A percentile compares a stretch with the other conserved stretches of the same genome.
Conservation (phyloP, 2,797 vertebrate species). For the Heliangelus exortis region DNA sequence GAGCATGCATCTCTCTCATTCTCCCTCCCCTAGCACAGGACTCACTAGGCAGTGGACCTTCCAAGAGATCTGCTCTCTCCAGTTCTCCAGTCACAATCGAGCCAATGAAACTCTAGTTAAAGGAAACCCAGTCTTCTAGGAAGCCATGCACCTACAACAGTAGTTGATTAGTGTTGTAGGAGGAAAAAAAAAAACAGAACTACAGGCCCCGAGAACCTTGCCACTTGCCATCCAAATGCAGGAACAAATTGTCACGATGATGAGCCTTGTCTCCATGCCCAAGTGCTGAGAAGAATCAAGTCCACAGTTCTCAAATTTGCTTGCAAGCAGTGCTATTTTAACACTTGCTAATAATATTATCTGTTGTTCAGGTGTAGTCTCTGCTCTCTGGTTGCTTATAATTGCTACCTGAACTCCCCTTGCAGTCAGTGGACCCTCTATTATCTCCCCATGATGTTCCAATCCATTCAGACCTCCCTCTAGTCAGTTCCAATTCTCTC, state of each 20-base stretch:
- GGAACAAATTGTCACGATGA: neutral
- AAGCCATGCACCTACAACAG: neutral
- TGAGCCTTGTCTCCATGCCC: neutral
- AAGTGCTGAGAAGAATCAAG: neutral
- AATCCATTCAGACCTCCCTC: constrained; percentile 39
- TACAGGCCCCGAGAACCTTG: neutral
- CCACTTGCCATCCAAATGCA: neutral
- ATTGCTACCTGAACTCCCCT: constrained; percentile 15
- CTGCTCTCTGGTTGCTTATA: constrained; percentile 1
- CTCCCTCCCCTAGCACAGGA: neutral
- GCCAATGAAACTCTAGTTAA: neutral
- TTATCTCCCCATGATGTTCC: constrained; percentile 27
- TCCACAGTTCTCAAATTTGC: neutral
- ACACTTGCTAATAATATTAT: neutral
- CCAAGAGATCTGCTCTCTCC: neutral
- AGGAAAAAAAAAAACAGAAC: neutral
- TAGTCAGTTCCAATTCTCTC: neutral
- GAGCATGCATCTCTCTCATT: neutral
- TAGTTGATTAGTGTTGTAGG: neutral
- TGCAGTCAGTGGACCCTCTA: neutral
- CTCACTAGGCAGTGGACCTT: neutral
- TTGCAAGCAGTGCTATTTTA: constrained; percentile 23
- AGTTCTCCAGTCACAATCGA: neutral
- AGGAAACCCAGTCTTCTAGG: neutral
- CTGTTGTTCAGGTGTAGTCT: constrained; percentile 3